A percentile compares a stretch with the other conserved stretches of the same genome.
These are phyloP conservation scores for Griposia aprilina DNA, from an alignment of 2,888 invertebrate species.

Conservation along the genomic window DNA sequence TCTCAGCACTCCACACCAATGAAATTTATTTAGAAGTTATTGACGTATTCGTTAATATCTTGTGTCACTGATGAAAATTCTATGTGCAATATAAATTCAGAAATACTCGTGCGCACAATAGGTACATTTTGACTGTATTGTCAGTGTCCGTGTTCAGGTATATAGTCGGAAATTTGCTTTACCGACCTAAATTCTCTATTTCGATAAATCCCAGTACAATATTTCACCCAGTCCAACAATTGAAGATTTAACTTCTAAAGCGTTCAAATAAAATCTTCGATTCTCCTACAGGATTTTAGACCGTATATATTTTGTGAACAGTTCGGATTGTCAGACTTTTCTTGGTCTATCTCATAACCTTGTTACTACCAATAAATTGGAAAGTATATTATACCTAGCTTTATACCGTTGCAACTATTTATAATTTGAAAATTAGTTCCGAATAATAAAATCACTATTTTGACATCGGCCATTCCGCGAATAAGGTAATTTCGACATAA, in stretches of 20 bases:
- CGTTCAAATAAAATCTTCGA: conserved; percentile 32
- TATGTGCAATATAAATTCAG: conserved; percentile 12
- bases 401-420: conserved; percentile 20
- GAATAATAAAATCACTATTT: conserved; percentile 34
- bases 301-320: conserved; percentile 12
- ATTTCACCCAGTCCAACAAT: conserved; percentile 21
- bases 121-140: conserved; percentile 8
- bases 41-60: conserved; percentile 27
- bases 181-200: conserved; percentile 11
- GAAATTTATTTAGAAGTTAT: conserved; percentile 34
- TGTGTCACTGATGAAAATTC: conserved; percentile 8
- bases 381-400: conserved; percentile 7
- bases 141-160: background rate
- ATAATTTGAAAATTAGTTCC: conserved; percentile 45
- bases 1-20: conserved; percentile 31
- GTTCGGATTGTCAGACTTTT: background rate
- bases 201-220: conserved; percentile 26
- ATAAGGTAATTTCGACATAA: conserved; percentile 14
- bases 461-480: conserved; percentile 18
- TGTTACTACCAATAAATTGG: conserved; percentile 22
- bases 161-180: conserved; percentile 2
- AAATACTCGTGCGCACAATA: background rate
- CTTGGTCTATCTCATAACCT: background rate
- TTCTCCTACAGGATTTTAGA: background rate
- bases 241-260: conserved; percentile 20